Evolutionary conservation across 2,888 invertebrate genomes (phyloP), one percentile per base, ranked within the genome.

Genomic region (Tetranychus truncatus): DNA sequence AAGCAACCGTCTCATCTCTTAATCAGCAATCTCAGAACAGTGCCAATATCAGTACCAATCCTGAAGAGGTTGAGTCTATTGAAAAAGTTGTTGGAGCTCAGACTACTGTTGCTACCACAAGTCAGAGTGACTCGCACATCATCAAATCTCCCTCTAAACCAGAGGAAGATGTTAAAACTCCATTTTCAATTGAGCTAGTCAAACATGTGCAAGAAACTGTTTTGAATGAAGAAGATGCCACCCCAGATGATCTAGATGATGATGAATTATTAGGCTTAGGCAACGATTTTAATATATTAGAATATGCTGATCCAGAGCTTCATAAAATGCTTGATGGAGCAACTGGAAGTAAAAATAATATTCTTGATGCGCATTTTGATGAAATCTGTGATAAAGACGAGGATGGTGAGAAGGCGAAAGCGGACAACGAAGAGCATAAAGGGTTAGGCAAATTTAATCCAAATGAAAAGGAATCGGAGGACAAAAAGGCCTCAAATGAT

Each of bases 261-360:
- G 91, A 91, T 80, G 92, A 92, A 80, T 85, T 93, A 69, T 85
- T 92, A 45, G 91, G 91, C 84, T 91, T 93, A 86, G 93, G 92
- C 6, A 89, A 91, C 77, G 94, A 94, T 84, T 95, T 95, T 84
- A 95, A 95, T 83, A 93, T 95, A 80, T 84, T 95, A 78, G 93
- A 94, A 83, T 95, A 95, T 83, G 95, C 93, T 0, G 95, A 95
- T 85, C 92, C 95, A 0, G 94, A 94, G 83, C 84, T 94, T 74
- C 92, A 92, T 79, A 88, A 89, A 77, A 86, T 79, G 55, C 78
- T 82, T 6, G 80, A 80, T 66, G 91, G 79, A 86, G 89, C 77
- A 89, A 88, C 74, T 76, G 89, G 89, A 1, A 88, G 88, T 78
- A 89, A 90, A 81, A 91, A 91, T 65, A 92, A 91, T 71, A 79